Conservation (phyloP, 2,113 vertebrate genomes). For the Pseudopipra pipra region DNA sequence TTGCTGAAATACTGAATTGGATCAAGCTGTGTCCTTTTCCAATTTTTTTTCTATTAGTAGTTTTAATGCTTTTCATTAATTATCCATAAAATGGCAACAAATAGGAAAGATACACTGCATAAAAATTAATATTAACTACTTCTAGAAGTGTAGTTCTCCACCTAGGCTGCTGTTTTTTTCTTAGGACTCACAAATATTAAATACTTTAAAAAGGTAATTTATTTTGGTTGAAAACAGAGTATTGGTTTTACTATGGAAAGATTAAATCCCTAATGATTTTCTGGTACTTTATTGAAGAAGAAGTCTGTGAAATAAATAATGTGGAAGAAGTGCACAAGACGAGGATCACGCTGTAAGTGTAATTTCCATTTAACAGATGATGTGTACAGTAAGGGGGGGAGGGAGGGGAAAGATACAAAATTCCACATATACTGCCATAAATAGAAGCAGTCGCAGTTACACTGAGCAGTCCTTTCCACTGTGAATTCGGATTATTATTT, state of each 20-base stretch:
- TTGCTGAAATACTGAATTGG: background rate
- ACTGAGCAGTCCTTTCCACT: background rate
- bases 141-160: background rate
- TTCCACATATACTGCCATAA: background rate
- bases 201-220: background rate
- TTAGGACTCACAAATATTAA: background rate
- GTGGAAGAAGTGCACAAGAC: background rate
- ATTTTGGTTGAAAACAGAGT: background rate
- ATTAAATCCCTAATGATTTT: background rate
- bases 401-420: background rate
- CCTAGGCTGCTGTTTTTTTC: background rate
- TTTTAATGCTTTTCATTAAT: background rate
- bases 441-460: background rate
- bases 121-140: background rate
- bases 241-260: background rate
- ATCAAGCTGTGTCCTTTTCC: background rate
- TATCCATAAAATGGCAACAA: background rate
- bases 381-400: background rate
- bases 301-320: background rate
- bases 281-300: background rate
- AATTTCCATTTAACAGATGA: background rate
- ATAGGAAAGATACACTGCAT: accelerated
- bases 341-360: background rate
- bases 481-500: background rate
- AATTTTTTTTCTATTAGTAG: background rate